Percentiles rank a stretch among this genome's conserved stretches.
Evolutionary conservation across 1,140 invertebrate genomes (phyloP).

Genomic region (Trinorchestia longiramus): DNA sequence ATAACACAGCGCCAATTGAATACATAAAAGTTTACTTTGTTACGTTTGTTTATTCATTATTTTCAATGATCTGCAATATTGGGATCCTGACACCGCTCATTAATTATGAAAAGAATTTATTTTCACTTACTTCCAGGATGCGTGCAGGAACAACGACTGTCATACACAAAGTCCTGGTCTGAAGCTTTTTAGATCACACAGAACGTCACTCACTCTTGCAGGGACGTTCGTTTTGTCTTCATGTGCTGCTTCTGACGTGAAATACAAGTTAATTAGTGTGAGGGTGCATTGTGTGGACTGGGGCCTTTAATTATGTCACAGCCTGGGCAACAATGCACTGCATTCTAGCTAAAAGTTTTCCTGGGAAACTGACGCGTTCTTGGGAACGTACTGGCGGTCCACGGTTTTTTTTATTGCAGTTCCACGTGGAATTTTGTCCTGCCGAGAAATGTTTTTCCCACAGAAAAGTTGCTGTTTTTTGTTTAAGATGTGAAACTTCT

Average conservation of each 20-base stretch:
- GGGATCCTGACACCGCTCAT: too few species aligned
- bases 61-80: too few species aligned
- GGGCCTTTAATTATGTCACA: not conserved
- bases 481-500: not conserved
- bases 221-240: not conserved
- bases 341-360: not conserved
- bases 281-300: not conserved
- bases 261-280: not conserved
- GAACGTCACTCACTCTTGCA: not conserved
- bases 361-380: not conserved
- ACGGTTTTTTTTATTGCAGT: not conserved
- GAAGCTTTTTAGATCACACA: not conserved
- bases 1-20: too few species aligned
- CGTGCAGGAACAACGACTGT: too few species aligned
- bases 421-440: not conserved
- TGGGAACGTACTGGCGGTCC: not conserved
- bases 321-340: conserved; percentile 5
- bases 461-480: not conserved
- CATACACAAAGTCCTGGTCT: too few species aligned
- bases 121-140: too few species aligned
- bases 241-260: not conserved
- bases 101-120: too few species aligned
- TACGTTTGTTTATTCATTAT: too few species aligned
- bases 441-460: not conserved
- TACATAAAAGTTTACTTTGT: too few species aligned